Evolutionary conservation across 2,888 invertebrate genomes (phyloP).

Genomic region (Xestobium rufovillosum): DNA sequence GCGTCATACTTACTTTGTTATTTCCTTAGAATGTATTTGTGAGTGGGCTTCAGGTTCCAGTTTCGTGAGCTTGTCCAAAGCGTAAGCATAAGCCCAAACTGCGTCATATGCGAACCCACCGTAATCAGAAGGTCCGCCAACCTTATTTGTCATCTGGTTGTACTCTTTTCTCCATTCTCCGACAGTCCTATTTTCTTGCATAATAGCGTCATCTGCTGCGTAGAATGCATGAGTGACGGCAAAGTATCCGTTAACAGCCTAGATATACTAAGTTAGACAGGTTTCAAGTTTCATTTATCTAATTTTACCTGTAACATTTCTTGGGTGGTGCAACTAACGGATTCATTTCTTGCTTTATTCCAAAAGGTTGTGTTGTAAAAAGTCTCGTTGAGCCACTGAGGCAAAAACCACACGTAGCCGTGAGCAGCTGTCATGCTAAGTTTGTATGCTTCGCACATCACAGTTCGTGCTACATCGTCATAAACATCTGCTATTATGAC

Average conservation of each 20-base stretch:
- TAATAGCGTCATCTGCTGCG: constrained; percentile 51
- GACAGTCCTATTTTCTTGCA: constrained; percentile 60
- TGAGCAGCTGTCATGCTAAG: constrained; percentile 60
- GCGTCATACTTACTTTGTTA: constrained; percentile 46
- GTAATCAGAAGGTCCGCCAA: constrained; percentile 50
- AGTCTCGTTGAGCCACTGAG: constrained; percentile 58
- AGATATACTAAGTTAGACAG: constrained; percentile 13
- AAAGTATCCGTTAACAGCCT: constrained; percentile 67
- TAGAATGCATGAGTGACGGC: constrained; percentile 61
- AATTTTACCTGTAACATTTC: constrained; percentile 50
- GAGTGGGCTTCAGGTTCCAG: constrained; percentile 53
- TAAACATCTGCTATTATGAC: constrained; percentile 77
- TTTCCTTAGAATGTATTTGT: constrained; percentile 48
- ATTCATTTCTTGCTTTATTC: constrained; percentile 39
- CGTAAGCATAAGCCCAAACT: constrained; percentile 71
- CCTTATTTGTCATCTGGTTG: constrained; percentile 21
- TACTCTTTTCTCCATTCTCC: constrained; percentile 53
- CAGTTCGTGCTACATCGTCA: constrained; percentile 61
- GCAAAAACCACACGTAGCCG: constrained; percentile 83
- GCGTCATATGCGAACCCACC: constrained; percentile 76
- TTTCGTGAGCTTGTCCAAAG: constrained; percentile 56
- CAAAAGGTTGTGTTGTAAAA: constrained; percentile 56
- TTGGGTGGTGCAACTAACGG: constrained; percentile 52
- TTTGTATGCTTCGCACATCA: constrained; percentile 75
- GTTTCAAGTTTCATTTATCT: not conserved